phyloP scores from a whole-genome alignment of 2,888 invertebrate species.

The Anticlea derivata region DNA sequence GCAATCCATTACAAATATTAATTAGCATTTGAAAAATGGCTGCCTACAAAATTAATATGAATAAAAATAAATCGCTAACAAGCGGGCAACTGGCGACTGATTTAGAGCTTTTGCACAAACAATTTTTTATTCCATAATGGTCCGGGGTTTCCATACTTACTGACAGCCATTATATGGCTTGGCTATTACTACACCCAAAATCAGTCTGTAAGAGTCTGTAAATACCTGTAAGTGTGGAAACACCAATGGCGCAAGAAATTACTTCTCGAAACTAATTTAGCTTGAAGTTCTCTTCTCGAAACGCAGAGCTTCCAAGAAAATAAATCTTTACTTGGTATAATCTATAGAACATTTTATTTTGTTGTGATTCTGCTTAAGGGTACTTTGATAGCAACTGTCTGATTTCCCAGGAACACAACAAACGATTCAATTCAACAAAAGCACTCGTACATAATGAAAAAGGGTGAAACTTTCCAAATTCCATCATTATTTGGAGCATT shows the following conservation, averaged over 20 bases:
- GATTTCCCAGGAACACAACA: slow-evolving; percentile 15
- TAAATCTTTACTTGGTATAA: slow-evolving; percentile 2
- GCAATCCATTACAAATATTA: slow-evolving; percentile 13
- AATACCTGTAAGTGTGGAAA: too few relatives aligned
- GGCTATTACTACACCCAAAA: too few relatives aligned
- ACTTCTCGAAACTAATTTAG: slow-evolving; percentile 1
- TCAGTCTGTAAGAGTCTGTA: too few relatives aligned
- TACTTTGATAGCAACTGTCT: background rate
- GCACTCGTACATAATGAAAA: slow-evolving; percentile 28
- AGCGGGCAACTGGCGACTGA: slow-evolving; percentile 14
- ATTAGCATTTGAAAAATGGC: slow-evolving; percentile 13
- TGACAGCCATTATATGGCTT: background rate
- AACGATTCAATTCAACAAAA: slow-evolving; percentile 30
- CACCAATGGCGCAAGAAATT: too few relatives aligned
- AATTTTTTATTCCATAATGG: slow-evolving; percentile 16
- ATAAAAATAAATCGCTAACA: slow-evolving; percentile 16
- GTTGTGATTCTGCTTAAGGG: background rate
- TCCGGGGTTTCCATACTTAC: background rate
- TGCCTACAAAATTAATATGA: slow-evolving; percentile 7
- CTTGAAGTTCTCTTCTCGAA: background rate
- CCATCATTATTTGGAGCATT: slow-evolving; percentile 46
- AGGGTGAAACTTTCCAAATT: slow-evolving; percentile 39
- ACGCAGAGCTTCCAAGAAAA: background rate
- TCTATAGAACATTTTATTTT: background rate
- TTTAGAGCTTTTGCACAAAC: slow-evolving; percentile 14